Evolutionary conservation across 2,888 invertebrate species (phyloP).

Genomic region (Dorcus hopei): DNA sequence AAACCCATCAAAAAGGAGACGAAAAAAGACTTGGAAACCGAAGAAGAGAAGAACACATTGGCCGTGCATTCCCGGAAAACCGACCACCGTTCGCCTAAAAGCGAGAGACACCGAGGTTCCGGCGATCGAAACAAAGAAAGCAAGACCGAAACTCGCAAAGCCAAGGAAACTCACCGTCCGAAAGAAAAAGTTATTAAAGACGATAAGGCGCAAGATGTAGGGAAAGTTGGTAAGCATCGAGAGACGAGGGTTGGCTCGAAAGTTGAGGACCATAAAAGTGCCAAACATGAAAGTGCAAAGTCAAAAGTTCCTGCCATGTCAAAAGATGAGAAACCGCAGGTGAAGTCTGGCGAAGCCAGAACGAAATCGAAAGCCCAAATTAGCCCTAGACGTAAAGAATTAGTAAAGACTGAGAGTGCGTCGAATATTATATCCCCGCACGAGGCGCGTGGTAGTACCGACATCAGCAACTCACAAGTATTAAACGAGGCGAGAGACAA

Average conservation of each 20-base stretch:
- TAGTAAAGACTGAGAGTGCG: neutral
- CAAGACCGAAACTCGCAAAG: conserved; percentile 3
- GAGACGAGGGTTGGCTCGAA: too few species aligned
- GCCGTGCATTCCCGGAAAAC: conserved; percentile 30
- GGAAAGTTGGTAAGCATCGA: too few species aligned
- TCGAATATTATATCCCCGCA: neutral
- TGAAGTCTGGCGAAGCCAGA: neutral
- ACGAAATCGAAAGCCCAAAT: conserved; percentile 1
- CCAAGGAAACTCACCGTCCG: neutral
- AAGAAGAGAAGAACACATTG: conserved; percentile 37
- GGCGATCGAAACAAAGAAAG: conserved; percentile 3
- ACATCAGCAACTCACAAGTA: too few species aligned
- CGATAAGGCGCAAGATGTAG: neutral
- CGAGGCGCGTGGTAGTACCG: too few species aligned
- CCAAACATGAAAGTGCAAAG: too few species aligned
- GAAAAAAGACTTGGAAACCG: conserved; percentile 19
- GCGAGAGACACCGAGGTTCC: neutral
- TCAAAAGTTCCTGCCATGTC: neutral
- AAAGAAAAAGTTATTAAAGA: conserved; percentile 9
- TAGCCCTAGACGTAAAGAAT: neutral
- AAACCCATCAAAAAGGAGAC: conserved; percentile 43
- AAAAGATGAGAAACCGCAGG: neutral
- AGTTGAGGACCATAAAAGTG: too few species aligned
- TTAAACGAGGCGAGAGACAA: too few species aligned
- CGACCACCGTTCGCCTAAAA: conserved; percentile 4